Evolutionary conservation across 2,888 invertebrate genomes (phyloP).

Genomic region (Hypena proboscidalis): DNA sequence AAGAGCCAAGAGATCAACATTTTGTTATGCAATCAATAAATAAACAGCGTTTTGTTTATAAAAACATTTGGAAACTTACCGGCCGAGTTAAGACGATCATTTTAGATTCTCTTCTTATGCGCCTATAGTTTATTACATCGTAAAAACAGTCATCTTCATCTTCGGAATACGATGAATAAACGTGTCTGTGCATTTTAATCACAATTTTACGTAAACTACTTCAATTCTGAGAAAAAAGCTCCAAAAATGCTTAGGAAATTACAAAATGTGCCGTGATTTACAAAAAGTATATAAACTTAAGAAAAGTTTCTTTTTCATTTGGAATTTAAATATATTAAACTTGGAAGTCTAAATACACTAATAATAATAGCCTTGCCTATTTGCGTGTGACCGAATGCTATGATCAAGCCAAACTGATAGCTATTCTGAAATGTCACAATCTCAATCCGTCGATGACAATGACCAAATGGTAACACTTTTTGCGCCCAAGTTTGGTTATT

Average conservation of each 20-base stretch:
- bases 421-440: slow-evolving; percentile 27
- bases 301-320: no score
- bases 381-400: slow-evolving; percentile 30
- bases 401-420: slow-evolving; percentile 25
- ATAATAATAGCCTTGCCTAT: not conserved
- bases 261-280: not conserved
- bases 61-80: slow-evolving; percentile 68
- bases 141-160: slow-evolving; percentile 55
- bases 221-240: slow-evolving; percentile 11
- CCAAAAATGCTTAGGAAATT: not conserved
- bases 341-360: no score
- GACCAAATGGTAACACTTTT: slow-evolving; percentile 29
- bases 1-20: no score
- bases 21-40: no score
- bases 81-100: slow-evolving; percentile 60
- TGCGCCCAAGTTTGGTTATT: slow-evolving; percentile 21
- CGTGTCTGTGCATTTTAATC: slow-evolving; percentile 62
- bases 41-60: no score
- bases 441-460: slow-evolving; percentile 16
- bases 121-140: slow-evolving; percentile 53
- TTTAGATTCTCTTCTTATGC: slow-evolving; percentile 65
- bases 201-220: slow-evolving; percentile 28
- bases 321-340: no score
- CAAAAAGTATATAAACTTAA: no score
- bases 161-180: slow-evolving; percentile 53